These are phyloP conservation scores for Holacanthella duospinosa DNA, from an alignment of 2,888 invertebrate genomes.

Conservation along the genomic window DNA sequence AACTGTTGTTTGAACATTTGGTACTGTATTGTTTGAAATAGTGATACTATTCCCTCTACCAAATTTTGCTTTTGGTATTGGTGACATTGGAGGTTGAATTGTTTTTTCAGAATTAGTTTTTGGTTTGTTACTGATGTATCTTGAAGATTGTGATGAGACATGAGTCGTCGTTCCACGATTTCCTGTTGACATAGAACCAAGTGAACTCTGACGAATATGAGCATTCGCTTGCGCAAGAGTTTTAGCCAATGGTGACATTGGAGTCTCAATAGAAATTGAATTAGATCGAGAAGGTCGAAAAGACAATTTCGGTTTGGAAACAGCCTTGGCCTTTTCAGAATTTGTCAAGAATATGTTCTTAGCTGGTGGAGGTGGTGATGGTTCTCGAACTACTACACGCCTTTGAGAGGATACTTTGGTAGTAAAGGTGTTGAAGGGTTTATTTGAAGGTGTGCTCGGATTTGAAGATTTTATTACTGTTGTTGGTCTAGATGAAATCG, in stretches of 20 bases:
- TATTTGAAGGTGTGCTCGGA: conserved; percentile 23
- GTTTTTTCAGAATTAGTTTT: not conserved
- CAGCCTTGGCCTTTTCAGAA: conserved; percentile 35
- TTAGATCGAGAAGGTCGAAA: not conserved
- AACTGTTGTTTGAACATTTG: not conserved
- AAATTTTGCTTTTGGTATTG: not conserved
- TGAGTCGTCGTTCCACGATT: conserved; percentile 15
- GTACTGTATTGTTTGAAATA: not conserved
- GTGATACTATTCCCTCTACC: not conserved
- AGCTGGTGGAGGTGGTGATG: conserved; percentile 13
- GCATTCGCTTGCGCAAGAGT: not conserved
- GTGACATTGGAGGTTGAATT: not conserved
- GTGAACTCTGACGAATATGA: not conserved
- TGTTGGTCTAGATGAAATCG: not conserved
- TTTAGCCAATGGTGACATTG: not conserved
- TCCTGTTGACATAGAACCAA: not conserved
- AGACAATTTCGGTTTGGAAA: conserved; percentile 29
- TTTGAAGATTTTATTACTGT: conserved; percentile 30
- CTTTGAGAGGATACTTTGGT: not conserved
- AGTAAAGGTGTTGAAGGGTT: conserved; percentile 16
- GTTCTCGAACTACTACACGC: not conserved
- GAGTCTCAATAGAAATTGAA: not conserved
- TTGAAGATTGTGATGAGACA: conserved; percentile 14
- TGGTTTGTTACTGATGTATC: conserved; percentile 6
- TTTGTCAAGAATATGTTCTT: conserved; percentile 30